phyloP scores from a whole-genome alignment of 2,797 vertebrate genomes.

The Sciurus vulgaris region DNA sequence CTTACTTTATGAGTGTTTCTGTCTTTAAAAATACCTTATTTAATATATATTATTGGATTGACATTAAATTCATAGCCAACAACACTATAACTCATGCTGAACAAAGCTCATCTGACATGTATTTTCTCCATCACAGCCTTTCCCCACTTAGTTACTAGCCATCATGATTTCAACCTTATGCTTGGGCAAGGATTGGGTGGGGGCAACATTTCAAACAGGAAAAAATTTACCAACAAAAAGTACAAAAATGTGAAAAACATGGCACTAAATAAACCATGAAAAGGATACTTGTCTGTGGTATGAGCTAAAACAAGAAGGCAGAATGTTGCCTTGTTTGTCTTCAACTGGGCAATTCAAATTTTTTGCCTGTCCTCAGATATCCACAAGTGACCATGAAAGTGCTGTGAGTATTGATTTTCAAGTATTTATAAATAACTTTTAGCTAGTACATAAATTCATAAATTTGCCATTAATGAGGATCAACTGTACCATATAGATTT shows the following conservation, averaged over 20 bases:
- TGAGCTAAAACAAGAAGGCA: neutral
- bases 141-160: neutral
- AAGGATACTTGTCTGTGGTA: neutral
- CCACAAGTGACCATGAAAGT: neutral
- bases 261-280: neutral
- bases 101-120: neutral
- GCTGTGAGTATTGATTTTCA: neutral
- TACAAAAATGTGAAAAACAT: conserved; percentile 1
- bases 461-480: neutral
- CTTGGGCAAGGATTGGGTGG: neutral
- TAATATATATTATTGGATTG: neutral
- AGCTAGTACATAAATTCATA: neutral
- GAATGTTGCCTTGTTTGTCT: neutral
- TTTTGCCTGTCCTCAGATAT: neutral
- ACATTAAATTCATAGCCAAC: neutral
- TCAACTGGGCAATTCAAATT: neutral
- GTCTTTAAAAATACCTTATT: neutral
- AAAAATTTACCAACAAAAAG: neutral
- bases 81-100: neutral
- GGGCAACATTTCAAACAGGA: neutral
- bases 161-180: neutral
- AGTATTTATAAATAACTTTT: neutral
- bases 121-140: neutral
- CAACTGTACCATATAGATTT: neutral
- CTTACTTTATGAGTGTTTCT: conserved; percentile 37